Evolutionary conservation across 1,140 invertebrate genomes (phyloP), one percentile per base, ranked within the genome.

Genomic region (Eupeodes corollae): DNA sequence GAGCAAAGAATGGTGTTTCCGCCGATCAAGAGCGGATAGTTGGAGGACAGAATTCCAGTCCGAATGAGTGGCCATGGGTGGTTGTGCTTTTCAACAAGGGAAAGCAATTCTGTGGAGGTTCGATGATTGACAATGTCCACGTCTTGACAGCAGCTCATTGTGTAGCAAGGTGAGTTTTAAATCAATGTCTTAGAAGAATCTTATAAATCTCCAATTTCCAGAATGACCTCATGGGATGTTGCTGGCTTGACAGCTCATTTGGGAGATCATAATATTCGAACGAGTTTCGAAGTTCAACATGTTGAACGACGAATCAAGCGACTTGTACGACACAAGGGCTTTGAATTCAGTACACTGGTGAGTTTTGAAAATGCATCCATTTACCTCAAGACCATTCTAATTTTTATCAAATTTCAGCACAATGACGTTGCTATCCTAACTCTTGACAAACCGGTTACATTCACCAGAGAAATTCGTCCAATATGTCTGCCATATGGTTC

Each of bases 81-180:
- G 84, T 79, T 1, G 87, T 80, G 12, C 69, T 92, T 2, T 87
- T 91, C 60, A 90, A 88, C 61, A 77, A 74, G 11, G 84, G 83
- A 21, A 76, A 86, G 42, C 86, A 91, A 61, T 91, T 92, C 67
- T 94, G 91, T 64, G 91, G 89, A 1, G 91, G 89, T 6, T 87
- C 90, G 0, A 74, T 94, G 13, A 86, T 94, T 40, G 87, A 90
- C 57, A 75, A 82, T 39, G 70, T 60, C 31, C 91, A 91, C 64
- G 81, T 94, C 21, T 70, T 96, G 1, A 86, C 90, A 2, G 91
- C 91, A 1, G 90, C 91, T 12, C 91, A 95, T 70, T 95, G 91
- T 63, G 84, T 91, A 37, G 86, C 86, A 31, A 83, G 88, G 87
- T 90, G 75, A 80, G 80, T 76, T 34, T 11, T 12, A n/a, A n/a